Base-by-base conservation (phyloP, 2,888 invertebrate species). In the Acanthoscelides obtectus region DNA sequence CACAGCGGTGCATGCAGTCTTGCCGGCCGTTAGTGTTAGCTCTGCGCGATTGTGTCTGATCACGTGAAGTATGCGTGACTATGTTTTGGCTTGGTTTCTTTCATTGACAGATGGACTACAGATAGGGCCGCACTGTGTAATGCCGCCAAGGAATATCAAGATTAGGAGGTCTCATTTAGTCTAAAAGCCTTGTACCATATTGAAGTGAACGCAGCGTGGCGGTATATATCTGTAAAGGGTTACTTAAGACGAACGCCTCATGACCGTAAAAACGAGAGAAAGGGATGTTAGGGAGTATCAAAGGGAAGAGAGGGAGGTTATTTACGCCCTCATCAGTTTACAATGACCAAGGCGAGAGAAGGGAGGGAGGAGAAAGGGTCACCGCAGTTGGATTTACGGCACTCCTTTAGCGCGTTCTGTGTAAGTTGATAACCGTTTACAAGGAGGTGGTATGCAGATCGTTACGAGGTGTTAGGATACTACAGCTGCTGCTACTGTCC, bases 291-390 rank as follows among this genome's bases (percentile, higher is more conserved):
- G 78, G 64, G 65, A 66, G 74, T 80, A 81, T 81, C 81, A 81
- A 79, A 80, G 79, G 81, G 79, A 73, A 75, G 76, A 73, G 72
- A 71, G 79, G 83, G 85, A 86, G 86, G 84, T 88, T 88, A 88
- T 88, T 89, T 88, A 89, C 88, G 87, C 89, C 89, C 89, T 89
- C 89, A 89, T 89, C 89, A 89, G 89, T 89, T 89, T 89, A 89
- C 88, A 88, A 89, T 89, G 89, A 89, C 89, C 89, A 75, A 74
- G 73, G 74, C 74, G 75, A 72, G 74, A 71, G 73, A 72, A 67
- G 74, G 70, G 72, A 72, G 73, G 72, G 72, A 63, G 69, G 69
- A 66, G 22, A 67, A 69, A 72, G 74, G 75, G 76, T 73, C 75
- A 75, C 76, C 77, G 78, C 76, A 73, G 75, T 75, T 75, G 76